Base-by-base conservation (phyloP, 2,797 vertebrate genomes). In the Carapus acus region DNA sequence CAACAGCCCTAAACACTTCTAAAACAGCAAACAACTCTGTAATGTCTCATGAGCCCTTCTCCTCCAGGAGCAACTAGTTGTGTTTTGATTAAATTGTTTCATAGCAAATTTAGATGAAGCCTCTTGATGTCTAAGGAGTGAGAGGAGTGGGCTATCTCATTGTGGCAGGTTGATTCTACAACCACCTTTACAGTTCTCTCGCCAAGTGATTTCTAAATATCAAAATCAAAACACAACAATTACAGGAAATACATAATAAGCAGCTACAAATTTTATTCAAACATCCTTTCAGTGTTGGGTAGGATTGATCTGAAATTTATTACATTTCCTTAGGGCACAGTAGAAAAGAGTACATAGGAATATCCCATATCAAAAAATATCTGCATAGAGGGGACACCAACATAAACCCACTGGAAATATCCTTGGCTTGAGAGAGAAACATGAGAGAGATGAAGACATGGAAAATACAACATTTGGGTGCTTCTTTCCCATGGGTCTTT, bases 261-360 rank as follows among this genome's bases (percentile, higher is more conserved):
- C 66, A 68, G 78, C 77, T 83, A 82, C 71, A 84, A 78, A 74
- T 81, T 82, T 84, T 79, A 83, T 83, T 85, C 73, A 77, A 85
- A 81, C 59, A 58, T 75, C 62, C 29, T 77, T 79, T 77, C 61
- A 49, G 68, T 73, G 72, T 77, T 73, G 27, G 74, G 62, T 27
- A 74, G 50, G 55, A 70, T 83, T 83, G 76, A 58, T 73, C 71
- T 76, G 76, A 76, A 62, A 27, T 65, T 68, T 23, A 37, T 73
- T 55, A 77, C 74, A 72, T 46, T 55, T 69, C 67, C 54, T 49
- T 63, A 76, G 80, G 39, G 81, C 82, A 83, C 71, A 69, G 67
- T 84, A 82, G 71, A 83, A 86, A 84, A 81, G 65, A 73, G 62
- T 57, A 65, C 56, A 63, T 71, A 62, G 60, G 74, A 61, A 73